phyloP scores from a whole-genome alignment of 2,113 vertebrate species.

The Onychostoma macrolepis region DNA sequence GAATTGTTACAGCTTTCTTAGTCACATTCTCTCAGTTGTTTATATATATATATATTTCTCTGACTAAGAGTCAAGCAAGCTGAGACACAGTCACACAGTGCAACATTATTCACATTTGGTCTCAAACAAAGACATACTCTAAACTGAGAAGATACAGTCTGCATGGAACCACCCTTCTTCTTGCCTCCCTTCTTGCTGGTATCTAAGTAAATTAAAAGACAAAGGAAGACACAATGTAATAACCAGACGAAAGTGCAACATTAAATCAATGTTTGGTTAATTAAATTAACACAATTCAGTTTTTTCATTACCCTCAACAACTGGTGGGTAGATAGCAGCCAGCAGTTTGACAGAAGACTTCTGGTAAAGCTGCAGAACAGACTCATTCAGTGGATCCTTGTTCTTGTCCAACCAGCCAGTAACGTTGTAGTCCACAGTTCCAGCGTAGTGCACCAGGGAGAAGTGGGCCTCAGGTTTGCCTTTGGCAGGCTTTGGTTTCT shows the following conservation, averaged over 20 bases:
- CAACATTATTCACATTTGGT: no score
- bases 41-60: no score
- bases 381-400: no score
- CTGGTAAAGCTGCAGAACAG: constrained; percentile 1
- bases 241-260: not conserved
- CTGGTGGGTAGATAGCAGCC: constrained; percentile 50
- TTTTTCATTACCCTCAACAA: constrained; percentile 52
- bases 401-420: accelerated
- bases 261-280: not conserved
- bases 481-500: constrained; percentile 82
- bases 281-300: not conserved
- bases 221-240: not conserved
- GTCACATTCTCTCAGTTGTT: no score
- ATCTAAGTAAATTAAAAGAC: not conserved
- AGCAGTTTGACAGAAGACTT: constrained; percentile 54
- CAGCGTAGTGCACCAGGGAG: constrained; percentile 86
- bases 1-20: not conserved
- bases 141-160: constrained; percentile 31
- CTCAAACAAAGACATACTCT: constrained; percentile 24
- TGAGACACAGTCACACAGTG: no score
- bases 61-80: no score
- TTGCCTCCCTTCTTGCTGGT: constrained; percentile 54
- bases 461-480: constrained; percentile 87
- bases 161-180: constrained; percentile 60
- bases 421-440: constrained; percentile 83